These are phyloP conservation scores for Stictocephala bisonia DNA, from an alignment of 2,888 invertebrate species.

Conservation along the genomic window DNA sequence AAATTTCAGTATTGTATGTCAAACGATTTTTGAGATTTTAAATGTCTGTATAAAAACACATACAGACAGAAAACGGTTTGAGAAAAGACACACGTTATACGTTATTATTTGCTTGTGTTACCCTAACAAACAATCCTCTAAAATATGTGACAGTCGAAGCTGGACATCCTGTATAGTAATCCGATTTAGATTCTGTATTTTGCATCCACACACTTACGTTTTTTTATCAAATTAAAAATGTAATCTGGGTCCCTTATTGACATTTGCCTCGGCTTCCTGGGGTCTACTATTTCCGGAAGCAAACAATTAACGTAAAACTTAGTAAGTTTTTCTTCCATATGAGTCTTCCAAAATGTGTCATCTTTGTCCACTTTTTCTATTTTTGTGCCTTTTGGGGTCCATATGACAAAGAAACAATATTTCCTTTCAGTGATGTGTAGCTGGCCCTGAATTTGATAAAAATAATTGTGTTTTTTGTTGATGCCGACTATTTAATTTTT, in stretches of 20 bases:
- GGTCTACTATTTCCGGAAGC: constrained; percentile 34
- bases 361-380: constrained; percentile 5
- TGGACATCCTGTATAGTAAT: too few species aligned
- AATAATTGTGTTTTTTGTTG: constrained; percentile 22
- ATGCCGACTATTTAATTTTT: constrained; percentile 22
- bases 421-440: constrained; percentile 27
- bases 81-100: too few species aligned
- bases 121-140: too few species aligned
- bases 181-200: too few species aligned
- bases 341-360: constrained; percentile 12
- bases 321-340: constrained; percentile 21
- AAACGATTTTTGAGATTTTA: too few species aligned
- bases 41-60: too few species aligned
- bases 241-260: constrained; percentile 37
- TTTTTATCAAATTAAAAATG: too few species aligned
- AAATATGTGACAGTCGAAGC: too few species aligned
- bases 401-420: constrained; percentile 30
- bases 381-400: constrained; percentile 31
- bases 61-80: too few species aligned
- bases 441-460: constrained; percentile 41
- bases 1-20: too few species aligned
- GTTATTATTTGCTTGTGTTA: too few species aligned
- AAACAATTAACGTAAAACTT: constrained; percentile 33
- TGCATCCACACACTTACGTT: too few species aligned
- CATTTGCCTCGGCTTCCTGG: constrained; percentile 20